Base-by-base conservation (phyloP, 2,797 vertebrate genomes). In the Eulemur mongoz region DNA sequence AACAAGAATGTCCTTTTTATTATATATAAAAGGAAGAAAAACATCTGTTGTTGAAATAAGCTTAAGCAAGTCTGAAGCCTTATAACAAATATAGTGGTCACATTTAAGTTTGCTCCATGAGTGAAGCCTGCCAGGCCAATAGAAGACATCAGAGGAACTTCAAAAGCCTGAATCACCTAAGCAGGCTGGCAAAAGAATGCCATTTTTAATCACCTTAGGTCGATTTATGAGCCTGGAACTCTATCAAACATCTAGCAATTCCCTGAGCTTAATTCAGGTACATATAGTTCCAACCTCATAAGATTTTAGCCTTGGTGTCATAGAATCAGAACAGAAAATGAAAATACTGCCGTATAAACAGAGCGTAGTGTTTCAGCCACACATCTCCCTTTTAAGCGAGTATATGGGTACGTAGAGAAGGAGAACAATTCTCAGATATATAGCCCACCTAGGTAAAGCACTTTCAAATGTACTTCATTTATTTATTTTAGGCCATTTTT, bases 371-470 rank as follows among this genome's bases (percentile, higher is more conserved):
- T 98, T 98, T 97, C 97, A 97, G 90, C 95, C 76, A 89, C 40
- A 63, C 67, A 79, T 98, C 94, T 95, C 97, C 95, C 86, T 98
- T 98, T 96, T 75, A 95, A 98, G 95, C 94, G 97, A 98, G 94
- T 6, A 76, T 86, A 92, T 38, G 89, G 94, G 92, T 97, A 95
- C 94, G 50, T 15, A 94, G 96, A 97, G 89, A 98, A 95, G 12
- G 32, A 98, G 38, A 98, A 97, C 72, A 80, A 96, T 97, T 98
- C 98, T 98, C 98, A 99, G 98, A 99, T 99, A 99, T 99, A 98
- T 98, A 98, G 99, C 99, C 99, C 99, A 99, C 99, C 99, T 99
- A 99, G 99, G 99, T 98, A 98, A 98, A 98, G 97, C 98, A 98
- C 98, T 99, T 99, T 99, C 98, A 98, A 98, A 98, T 98, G 97